These are phyloP conservation scores for Limonius californicus DNA, from an alignment of 1,140 invertebrate genomes.

Conservation along the genomic window DNA sequence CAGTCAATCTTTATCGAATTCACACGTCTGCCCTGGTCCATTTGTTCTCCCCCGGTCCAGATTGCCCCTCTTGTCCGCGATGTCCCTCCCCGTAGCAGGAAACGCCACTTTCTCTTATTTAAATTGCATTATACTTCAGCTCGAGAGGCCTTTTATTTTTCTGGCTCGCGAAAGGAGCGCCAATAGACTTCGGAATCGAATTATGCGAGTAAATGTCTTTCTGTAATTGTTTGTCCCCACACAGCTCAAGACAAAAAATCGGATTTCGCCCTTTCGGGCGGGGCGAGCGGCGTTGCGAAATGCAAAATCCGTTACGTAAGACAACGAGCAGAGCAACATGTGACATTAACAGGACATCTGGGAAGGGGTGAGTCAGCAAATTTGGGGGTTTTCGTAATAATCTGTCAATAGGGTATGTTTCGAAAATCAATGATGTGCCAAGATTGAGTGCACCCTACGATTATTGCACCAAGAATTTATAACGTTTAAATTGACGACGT, in stretches of 20 bases:
- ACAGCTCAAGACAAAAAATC: background rate
- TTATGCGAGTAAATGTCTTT: conserved; percentile 2
- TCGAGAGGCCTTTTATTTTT: conserved; percentile 16
- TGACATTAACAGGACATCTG: conserved; percentile 32
- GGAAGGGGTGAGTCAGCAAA: conserved; percentile 41
- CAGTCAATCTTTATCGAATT: conserved; percentile 46
- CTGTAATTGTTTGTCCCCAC: background rate
- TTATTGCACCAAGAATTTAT: background rate
- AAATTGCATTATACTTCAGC: conserved; percentile 45
- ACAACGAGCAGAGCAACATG: conserved; percentile 27
- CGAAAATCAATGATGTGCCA: conserved; percentile 33
- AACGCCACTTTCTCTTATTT: conserved; percentile 44
- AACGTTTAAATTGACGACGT: background rate
- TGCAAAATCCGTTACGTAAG: conserved; percentile 10
- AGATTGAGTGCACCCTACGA: conserved; percentile 25
- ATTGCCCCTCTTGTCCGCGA: conserved; percentile 35
- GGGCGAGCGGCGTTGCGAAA: background rate
- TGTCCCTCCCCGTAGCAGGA: conserved; percentile 33
- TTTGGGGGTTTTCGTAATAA: conserved; percentile 37
- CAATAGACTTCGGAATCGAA: background rate
- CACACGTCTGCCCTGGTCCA: conserved; percentile 38
- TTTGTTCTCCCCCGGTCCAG: conserved; percentile 30
- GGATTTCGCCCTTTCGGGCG: background rate
- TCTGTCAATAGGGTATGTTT: conserved; percentile 40
- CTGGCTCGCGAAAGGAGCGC: background rate